Conservation (phyloP, 1,140 invertebrate species). For the Calycopis cecrops region DNA sequence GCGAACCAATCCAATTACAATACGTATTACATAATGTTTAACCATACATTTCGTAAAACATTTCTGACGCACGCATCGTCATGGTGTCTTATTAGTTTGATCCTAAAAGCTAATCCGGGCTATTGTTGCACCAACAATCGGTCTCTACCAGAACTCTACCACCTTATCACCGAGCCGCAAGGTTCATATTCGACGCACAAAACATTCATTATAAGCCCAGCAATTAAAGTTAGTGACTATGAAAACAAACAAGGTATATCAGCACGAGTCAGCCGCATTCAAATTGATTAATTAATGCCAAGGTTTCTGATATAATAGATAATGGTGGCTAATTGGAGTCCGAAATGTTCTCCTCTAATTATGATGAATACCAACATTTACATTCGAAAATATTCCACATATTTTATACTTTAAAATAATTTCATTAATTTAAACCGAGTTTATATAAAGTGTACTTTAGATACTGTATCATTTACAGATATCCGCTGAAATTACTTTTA, state of each 20-base stretch:
- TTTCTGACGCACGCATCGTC: neutral
- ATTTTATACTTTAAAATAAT: no score
- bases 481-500: no score
- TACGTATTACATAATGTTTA: no score
- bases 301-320: neutral
- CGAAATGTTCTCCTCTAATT: no score
- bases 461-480: no score
- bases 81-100: conserved; percentile 6
- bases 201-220: neutral
- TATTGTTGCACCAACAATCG: conserved; percentile 10
- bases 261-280: conserved; percentile 2
- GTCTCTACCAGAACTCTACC: neutral
- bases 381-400: no score
- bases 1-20: no score
- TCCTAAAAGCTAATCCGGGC: conserved; percentile 3
- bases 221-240: conserved; percentile 16
- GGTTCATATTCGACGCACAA: neutral
- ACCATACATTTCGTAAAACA: neutral
- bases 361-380: no score
- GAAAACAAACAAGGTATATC: conserved; percentile 12
- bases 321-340: no score
- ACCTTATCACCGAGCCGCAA: neutral
- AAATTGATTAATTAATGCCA: conserved; percentile 14
- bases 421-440: no score
- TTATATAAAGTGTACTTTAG: no score